Conservation (phyloP, 2,888 invertebrate genomes). For the Clepsis dumicolana region DNA sequence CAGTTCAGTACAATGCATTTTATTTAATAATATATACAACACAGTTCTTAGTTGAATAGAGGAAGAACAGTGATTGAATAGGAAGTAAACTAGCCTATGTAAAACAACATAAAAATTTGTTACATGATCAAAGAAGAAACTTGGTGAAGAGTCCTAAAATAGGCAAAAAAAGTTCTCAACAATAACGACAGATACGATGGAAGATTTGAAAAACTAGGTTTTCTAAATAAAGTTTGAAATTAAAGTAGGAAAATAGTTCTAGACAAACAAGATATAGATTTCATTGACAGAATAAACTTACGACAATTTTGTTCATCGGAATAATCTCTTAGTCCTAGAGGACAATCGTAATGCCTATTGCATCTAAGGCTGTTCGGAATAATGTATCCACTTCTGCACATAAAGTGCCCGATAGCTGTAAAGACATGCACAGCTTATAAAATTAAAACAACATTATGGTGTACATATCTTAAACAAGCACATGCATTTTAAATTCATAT, state of each 20-base stretch:
- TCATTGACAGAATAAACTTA: constrained; percentile 81
- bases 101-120: constrained; percentile 30
- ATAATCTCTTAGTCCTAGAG: constrained; percentile 83
- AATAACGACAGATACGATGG: no score
- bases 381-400: constrained; percentile 89
- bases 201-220: not conserved
- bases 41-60: not conserved
- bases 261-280: not conserved
- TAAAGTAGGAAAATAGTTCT: not conserved
- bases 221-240: not conserved
- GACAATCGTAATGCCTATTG: constrained; percentile 89
- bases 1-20: constrained; percentile 47
- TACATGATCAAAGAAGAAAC: constrained; percentile 16
- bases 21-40: not conserved
- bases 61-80: not conserved
- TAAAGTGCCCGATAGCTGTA: constrained; percentile 83
- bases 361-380: constrained; percentile 86
- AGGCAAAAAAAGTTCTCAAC: not conserved
- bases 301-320: constrained; percentile 92
- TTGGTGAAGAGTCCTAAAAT: not conserved
- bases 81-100: not conserved
- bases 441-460: constrained; percentile 22
- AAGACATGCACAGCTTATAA: constrained; percentile 68
- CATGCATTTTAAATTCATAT: constrained; percentile 12
- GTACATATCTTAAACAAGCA: not conserved